Evolutionary conservation across 2,888 invertebrate species (phyloP), one percentile per base, ranked within the genome.

Genomic region (Marasmarcha lunaedactyla): DNA sequence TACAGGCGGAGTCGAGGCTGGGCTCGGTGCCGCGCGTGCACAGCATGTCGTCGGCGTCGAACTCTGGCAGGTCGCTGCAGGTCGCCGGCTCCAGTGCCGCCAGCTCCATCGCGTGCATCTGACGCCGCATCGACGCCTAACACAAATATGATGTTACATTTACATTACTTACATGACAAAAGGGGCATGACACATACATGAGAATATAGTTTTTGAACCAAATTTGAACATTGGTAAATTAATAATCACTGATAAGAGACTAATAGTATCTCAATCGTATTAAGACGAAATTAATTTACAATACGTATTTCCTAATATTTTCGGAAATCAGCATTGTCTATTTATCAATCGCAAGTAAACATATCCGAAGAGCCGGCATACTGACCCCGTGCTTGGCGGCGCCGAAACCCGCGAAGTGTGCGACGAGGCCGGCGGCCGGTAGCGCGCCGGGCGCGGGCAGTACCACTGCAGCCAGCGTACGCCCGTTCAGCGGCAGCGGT

Each of bases 21-120:
- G 76, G 77, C 7, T 68, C 61, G 3, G 59, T 61, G 25, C 81
- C 81, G 36, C 55, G 60, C 0, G 71, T 63, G 51, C 83, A 81
- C 37, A 81, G 30, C 81, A 81, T 81, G 59, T 74, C 73, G 13
- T 63, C 35, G 1, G 53, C 5, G 40, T 63, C 59, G 58, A 55
- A 81, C 52, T 81, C 70, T 39, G 49, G 49, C 35, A 83, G 51
- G 2, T 44, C 44, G 9, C 48, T 46, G 20, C 20, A 20, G 20
- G 3, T 7, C 20, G 20, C 20, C 20, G 20, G 4, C 20, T 3
- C 20, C 20, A 20, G 20, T 14, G 66, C 52, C 13, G 52, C 43
- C 39, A 83, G 55, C 15, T 74, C 64, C 71, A 71, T 74, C n/a
- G 48, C 73, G 53, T 81, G 81, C 79, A 81, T 77, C 0, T 69